Evolutionary conservation across 2,888 invertebrate genomes (phyloP).

Genomic region (Bedellia somnulentella): DNA sequence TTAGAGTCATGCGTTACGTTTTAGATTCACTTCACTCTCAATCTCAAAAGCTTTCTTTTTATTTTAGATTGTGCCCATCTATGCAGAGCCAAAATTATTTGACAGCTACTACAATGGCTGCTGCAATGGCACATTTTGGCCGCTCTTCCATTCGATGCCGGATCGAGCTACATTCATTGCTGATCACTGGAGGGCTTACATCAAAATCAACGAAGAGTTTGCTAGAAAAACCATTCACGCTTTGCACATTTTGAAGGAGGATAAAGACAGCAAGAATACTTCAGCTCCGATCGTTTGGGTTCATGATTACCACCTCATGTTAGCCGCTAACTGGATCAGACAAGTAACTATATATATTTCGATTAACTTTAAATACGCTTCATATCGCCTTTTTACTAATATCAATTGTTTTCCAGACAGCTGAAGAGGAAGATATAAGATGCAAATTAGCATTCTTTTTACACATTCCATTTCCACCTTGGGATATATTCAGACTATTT

Average conservation of each 20-base stretch:
- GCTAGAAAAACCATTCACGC: slow-evolving; percentile 78
- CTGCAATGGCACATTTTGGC: slow-evolving; percentile 92
- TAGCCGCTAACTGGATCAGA: slow-evolving; percentile 89
- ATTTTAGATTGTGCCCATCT: slow-evolving; percentile 77
- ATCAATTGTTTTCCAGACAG: no score
- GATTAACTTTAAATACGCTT: no score
- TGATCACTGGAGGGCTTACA: slow-evolving; percentile 83
- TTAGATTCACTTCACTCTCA: no score
- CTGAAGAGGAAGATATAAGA: slow-evolving; percentile 74
- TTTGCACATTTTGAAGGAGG: slow-evolving; percentile 53
- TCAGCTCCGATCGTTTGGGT: slow-evolving; percentile 84
- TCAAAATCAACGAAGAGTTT: slow-evolving; percentile 78
- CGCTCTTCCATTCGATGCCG: slow-evolving; percentile 90
- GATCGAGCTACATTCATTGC: slow-evolving; percentile 81
- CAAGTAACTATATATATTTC: slow-evolving; percentile 59
- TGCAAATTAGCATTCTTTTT: slow-evolving; percentile 89
- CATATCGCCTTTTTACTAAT: no score
- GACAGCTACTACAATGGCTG: slow-evolving; percentile 91
- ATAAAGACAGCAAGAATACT: slow-evolving; percentile 38
- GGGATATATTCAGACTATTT: slow-evolving; percentile 89
- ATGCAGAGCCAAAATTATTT: slow-evolving; percentile 73
- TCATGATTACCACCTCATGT: slow-evolving; percentile 92
- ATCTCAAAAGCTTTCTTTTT: no score
- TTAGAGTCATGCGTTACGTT: no score
- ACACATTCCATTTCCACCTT: slow-evolving; percentile 93